phyloP scores from a whole-genome alignment of 2,888 invertebrate genomes.

The Troilus luridus region DNA sequence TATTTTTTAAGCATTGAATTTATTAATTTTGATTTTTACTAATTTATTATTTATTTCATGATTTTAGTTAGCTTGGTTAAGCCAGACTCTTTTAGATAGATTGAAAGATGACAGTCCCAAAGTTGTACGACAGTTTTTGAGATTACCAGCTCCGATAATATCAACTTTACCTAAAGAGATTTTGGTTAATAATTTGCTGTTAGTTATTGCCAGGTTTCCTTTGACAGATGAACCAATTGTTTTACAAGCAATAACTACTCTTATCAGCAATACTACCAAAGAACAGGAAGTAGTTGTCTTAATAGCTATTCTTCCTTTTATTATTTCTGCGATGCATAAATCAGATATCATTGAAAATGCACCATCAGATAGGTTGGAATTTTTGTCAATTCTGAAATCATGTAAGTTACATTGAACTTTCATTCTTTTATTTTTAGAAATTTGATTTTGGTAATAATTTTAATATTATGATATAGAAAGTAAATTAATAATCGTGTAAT shows the following conservation, averaged over 20 bases:
- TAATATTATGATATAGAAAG: no score
- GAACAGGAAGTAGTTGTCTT: conserved; percentile 48
- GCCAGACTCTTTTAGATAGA: conserved; percentile 76
- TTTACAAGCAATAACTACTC: conserved; percentile 47
- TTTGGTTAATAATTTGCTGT: conserved; percentile 59
- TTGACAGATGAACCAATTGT: conserved; percentile 48
- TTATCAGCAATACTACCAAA: not conserved
- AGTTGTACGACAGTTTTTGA: conserved; percentile 63
- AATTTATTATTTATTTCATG: conserved; percentile 5
- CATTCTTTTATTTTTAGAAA: not conserved
- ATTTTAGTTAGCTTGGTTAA: conserved; percentile 67
- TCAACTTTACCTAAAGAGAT: conserved; percentile 52
- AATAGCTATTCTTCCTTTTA: conserved; percentile 32
- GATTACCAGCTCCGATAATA: conserved; percentile 56
- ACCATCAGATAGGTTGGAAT: not conserved
- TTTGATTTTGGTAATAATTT: not conserved
- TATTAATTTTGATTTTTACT: not conserved
- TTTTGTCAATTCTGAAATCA: conserved; percentile 24
- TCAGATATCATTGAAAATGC: conserved; percentile 49
- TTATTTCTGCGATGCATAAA: conserved; percentile 38
- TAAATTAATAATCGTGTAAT: no score
- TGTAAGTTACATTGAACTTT: conserved; percentile 15
- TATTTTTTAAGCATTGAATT: not conserved
- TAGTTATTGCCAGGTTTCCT: conserved; percentile 59
- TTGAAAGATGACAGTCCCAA: conserved; percentile 77